Evolutionary conservation across 2,888 invertebrate genomes (phyloP).

Genomic region (Eugnorisma glareosa): DNA sequence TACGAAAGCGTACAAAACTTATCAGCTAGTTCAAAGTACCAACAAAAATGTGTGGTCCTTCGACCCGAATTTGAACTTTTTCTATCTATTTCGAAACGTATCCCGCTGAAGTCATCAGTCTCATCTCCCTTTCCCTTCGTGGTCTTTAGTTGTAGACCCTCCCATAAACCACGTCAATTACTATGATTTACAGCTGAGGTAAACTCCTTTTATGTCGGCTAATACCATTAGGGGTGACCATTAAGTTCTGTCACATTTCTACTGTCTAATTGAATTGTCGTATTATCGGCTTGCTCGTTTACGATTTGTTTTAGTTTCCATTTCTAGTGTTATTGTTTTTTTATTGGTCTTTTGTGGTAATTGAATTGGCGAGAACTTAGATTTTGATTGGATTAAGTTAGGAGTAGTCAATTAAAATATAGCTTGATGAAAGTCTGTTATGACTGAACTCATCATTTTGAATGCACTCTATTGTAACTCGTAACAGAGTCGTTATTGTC

Average conservation of each 20-base stretch:
- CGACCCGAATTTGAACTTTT: not conserved
- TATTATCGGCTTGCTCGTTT: slow-evolving; percentile 41
- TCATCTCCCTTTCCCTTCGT: not conserved
- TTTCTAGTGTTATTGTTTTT: slow-evolving; percentile 26
- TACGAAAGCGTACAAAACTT: not conserved
- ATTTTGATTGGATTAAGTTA: slow-evolving; percentile 17
- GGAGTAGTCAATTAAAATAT: not conserved
- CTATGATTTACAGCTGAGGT: slow-evolving; percentile 33
- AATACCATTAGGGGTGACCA: slow-evolving; percentile 48
- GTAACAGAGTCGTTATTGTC: too few species aligned
- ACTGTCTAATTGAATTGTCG: slow-evolving; percentile 57
- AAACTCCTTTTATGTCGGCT: slow-evolving; percentile 47
- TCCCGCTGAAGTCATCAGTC: not conserved
- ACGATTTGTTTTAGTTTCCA: slow-evolving; percentile 33
- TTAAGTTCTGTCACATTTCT: slow-evolving; percentile 48
- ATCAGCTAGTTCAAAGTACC: not conserved
- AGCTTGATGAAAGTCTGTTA: not conserved
- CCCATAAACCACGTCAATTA: slow-evolving; percentile 32
- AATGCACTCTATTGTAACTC: not conserved
- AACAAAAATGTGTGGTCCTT: not conserved
- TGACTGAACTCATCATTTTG: not conserved
- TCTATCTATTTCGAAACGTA: not conserved
- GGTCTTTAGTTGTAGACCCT: slow-evolving; percentile 2
- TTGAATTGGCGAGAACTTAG: slow-evolving; percentile 17
- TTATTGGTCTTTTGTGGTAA: slow-evolving; percentile 13